Percentiles rank a stretch among this genome's conserved stretches.
phyloP scores from a whole-genome alignment of 2,888 invertebrate species.

The Dione juno region DNA sequence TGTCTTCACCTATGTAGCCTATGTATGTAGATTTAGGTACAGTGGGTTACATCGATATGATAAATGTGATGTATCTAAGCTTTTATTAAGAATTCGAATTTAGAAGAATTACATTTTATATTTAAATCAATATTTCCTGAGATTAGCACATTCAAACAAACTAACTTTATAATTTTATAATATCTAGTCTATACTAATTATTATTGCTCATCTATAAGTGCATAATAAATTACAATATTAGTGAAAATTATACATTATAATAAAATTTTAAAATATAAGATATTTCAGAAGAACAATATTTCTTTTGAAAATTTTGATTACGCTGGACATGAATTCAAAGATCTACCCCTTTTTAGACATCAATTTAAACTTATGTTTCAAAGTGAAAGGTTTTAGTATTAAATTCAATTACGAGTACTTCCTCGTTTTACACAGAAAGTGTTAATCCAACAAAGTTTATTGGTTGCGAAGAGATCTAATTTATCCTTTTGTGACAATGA shows the following conservation, averaged over 20 bases:
- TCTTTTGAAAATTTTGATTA: background rate
- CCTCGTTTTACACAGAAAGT: slow-evolving; percentile 34
- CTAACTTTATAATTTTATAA: too few species aligned
- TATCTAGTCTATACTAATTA: too few species aligned
- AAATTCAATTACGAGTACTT: slow-evolving; percentile 36
- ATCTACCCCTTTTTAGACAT: slow-evolving; percentile 26
- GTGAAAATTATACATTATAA: background rate
- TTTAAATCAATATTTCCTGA: too few species aligned
- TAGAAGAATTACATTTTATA: too few species aligned
- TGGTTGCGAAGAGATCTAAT: slow-evolving; percentile 37
- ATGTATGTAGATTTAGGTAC: too few species aligned
- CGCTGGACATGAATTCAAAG: slow-evolving; percentile 7
- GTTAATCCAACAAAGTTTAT: slow-evolving; percentile 38
- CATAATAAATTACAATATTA: too few species aligned
- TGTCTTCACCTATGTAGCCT: too few species aligned
- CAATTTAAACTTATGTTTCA: slow-evolving; percentile 34
- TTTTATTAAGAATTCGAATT: too few species aligned
- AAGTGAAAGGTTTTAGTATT: slow-evolving; percentile 36
- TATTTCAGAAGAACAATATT: background rate
- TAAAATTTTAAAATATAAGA: background rate
- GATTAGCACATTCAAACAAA: too few species aligned
- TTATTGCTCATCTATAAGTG: too few species aligned
- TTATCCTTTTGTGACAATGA: slow-evolving; percentile 35
- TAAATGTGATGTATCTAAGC: too few species aligned
- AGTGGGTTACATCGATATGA: too few species aligned